Evolutionary conservation across 2,797 vertebrate genomes (phyloP).

Genomic region (Epinephelus malabaricus): DNA sequence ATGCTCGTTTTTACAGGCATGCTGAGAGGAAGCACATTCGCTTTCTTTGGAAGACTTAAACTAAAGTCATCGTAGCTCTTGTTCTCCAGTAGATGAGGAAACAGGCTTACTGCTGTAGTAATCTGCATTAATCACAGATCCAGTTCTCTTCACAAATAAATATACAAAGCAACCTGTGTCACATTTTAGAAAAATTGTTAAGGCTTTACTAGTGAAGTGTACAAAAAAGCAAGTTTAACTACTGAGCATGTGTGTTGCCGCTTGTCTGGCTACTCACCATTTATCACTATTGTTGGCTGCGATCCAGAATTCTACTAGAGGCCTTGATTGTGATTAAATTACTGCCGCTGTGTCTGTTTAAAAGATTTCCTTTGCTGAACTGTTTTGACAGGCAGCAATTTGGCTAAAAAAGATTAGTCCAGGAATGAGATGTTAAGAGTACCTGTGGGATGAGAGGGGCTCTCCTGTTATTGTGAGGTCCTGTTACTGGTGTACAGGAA

Average conservation of each 20-base stretch:
- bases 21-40: constrained; percentile 73
- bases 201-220: neutral
- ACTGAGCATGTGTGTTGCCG: constrained; percentile 10
- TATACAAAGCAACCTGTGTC: neutral
- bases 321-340: constrained; percentile 79
- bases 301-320: constrained; percentile 64
- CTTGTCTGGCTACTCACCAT: constrained; percentile 26
- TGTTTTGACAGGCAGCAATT: constrained; percentile 85
- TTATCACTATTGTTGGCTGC: constrained; percentile 59
- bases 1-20: constrained; percentile 64
- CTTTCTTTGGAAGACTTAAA: constrained; percentile 60
- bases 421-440: constrained; percentile 78
- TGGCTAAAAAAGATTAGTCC: constrained; percentile 80
- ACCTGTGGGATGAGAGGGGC: constrained; percentile 70
- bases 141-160: neutral
- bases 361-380: constrained; percentile 76
- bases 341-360: constrained; percentile 74
- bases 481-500: constrained; percentile 78
- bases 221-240: constrained; percentile 33
- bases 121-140: constrained; percentile 25
- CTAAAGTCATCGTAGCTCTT: constrained; percentile 3
- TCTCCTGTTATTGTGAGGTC: constrained; percentile 72
- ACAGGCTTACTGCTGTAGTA: neutral
- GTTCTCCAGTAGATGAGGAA: constrained; percentile 31
- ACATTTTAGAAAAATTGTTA: neutral